Evolutionary conservation across 2,113 vertebrate genomes (phyloP).

Genomic region (Tetrao urogallus): DNA sequence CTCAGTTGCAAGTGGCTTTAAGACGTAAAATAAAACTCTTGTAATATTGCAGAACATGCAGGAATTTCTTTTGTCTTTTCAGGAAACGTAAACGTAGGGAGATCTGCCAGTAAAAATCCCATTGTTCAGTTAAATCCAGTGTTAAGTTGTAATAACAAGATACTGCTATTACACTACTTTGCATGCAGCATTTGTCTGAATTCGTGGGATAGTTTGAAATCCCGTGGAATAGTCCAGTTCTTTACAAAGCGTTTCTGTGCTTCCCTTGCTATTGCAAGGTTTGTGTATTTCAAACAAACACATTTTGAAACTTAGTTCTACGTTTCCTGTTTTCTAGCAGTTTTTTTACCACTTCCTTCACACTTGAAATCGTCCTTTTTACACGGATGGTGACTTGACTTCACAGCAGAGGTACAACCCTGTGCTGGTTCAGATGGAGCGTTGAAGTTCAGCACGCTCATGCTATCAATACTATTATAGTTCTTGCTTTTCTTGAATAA

Average conservation of each 20-base stretch:
- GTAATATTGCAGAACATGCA: not conserved
- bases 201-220: not conserved
- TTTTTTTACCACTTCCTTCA: not conserved
- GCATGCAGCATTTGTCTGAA: not conserved
- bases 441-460: not conserved
- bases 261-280: not conserved
- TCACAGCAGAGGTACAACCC: not conserved
- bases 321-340: not conserved
- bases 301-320: not conserved
- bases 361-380: not conserved
- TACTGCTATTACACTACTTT: not conserved
- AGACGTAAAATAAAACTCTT: not conserved
- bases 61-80: not conserved
- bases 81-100: not conserved
- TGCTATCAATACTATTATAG: not conserved
- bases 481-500: not conserved
- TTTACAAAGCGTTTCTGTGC: not conserved
- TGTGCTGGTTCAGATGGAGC: not conserved
- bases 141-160: not conserved
- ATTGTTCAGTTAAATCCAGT: not conserved
- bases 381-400: not conserved
- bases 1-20: not conserved
- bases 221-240: not conserved
- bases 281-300: not conserved
- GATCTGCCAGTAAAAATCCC: not conserved